phyloP scores from a whole-genome alignment of 2,888 invertebrate species.

The Brachypterus glaber region DNA sequence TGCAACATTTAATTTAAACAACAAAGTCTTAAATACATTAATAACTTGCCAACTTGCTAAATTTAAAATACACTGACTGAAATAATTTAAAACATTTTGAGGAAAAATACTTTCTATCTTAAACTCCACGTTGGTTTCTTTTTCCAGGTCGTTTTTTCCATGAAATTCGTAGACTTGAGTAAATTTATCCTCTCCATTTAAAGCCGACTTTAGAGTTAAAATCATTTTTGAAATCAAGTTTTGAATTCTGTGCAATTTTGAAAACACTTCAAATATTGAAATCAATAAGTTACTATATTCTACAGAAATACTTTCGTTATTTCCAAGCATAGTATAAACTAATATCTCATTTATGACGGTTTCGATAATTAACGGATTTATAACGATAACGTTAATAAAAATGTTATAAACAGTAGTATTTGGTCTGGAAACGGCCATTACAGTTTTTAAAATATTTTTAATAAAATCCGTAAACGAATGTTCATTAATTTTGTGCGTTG shows the following conservation, averaged over 20 bases:
- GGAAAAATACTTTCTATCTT: conserved; percentile 29
- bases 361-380: conserved; percentile 35
- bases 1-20: conserved; percentile 30
- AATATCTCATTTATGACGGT: conserved; percentile 27
- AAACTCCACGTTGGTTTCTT: conserved; percentile 12
- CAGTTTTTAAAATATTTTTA: conserved; percentile 26
- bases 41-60: conserved; percentile 35
- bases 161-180: conserved; percentile 16
- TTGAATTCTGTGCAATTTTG: conserved; percentile 34
- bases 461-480: conserved; percentile 28
- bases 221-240: conserved; percentile 35
- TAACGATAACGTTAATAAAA: conserved; percentile 26
- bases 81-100: conserved; percentile 27
- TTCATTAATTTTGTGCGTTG: conserved; percentile 23
- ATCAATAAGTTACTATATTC: conserved; percentile 29
- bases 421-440: conserved; percentile 26
- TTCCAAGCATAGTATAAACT: conserved; percentile 26
- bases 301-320: conserved; percentile 20
- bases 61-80: conserved; percentile 29
- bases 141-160: conserved; percentile 15
- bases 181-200: conserved; percentile 14
- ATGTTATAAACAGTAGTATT: conserved; percentile 27
- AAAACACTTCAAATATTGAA: conserved; percentile 32
- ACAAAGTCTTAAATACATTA: conserved; percentile 33
- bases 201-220: conserved; percentile 24